Conservation (phyloP, 2,888 invertebrate species). For the Teinopalpus imperialis region DNA sequence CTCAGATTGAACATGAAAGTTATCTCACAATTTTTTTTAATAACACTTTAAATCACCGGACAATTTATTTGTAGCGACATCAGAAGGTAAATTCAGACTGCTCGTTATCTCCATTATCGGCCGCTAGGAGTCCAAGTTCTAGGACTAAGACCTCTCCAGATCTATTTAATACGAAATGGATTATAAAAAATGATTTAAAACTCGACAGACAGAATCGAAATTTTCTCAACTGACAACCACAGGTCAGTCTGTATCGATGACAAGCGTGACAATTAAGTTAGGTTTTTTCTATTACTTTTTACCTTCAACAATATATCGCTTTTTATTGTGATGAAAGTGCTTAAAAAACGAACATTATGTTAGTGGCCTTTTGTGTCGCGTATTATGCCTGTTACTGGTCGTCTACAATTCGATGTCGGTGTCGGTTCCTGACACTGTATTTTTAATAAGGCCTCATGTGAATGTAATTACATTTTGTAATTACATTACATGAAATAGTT, state of each 20-base stretch:
- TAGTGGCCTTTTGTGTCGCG: constrained; percentile 47
- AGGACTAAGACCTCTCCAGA: too few relatives aligned
- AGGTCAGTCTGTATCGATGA: constrained; percentile 33
- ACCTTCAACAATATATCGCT: constrained; percentile 42
- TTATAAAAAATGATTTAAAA: too few relatives aligned
- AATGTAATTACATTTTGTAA: constrained; percentile 39
- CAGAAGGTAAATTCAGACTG: too few relatives aligned
- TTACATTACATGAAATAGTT: constrained; percentile 11
- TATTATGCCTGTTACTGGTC: constrained; percentile 37
- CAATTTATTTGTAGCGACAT: too few relatives aligned
- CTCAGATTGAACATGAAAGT: too few relatives aligned
- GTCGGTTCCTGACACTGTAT: constrained; percentile 33
- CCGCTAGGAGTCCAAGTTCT: too few relatives aligned
- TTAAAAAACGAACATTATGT: constrained; percentile 59
- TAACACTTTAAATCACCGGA: too few relatives aligned
- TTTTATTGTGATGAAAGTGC: constrained; percentile 64
- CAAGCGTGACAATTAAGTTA: constrained; percentile 72
- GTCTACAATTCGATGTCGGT: constrained; percentile 20
- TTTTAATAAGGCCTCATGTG: constrained; percentile 40
- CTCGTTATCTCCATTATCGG: too few relatives aligned
- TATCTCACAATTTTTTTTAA: too few relatives aligned
- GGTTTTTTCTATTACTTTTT: constrained; percentile 55
- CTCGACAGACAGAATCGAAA: too few relatives aligned
- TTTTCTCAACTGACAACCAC: constrained; percentile 29
- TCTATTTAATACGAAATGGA: too few relatives aligned